Evolutionary conservation across 1,140 invertebrate genomes (phyloP).

Genomic region (Ectropis grisescens): DNA sequence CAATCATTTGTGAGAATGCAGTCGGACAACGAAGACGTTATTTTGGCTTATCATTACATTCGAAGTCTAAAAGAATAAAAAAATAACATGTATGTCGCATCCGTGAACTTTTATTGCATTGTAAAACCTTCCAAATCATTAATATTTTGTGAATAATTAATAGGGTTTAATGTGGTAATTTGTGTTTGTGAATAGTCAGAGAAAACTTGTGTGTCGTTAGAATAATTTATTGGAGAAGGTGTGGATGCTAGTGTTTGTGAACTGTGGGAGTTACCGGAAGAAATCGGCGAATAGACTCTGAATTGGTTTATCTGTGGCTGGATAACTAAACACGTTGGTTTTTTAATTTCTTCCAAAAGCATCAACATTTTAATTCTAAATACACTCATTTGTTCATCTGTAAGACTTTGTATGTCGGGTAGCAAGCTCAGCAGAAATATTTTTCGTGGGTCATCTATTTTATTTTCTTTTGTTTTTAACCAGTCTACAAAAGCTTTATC

Average conservation of each 20-base stretch:
- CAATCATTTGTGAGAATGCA: not conserved
- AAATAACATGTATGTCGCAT: not conserved
- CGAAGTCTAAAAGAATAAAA: not conserved
- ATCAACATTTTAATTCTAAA: not conserved
- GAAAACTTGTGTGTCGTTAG: not conserved
- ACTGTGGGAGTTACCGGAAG: not conserved
- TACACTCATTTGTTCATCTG: not conserved
- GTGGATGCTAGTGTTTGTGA: not conserved
- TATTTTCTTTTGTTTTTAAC: not conserved
- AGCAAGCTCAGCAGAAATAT: slow-evolving; percentile 1
- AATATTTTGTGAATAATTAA: not conserved
- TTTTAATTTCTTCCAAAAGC: slow-evolving; percentile 1
- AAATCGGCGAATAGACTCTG: not conserved
- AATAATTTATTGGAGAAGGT: not conserved
- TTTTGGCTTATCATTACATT: not conserved
- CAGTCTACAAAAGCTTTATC: not conserved
- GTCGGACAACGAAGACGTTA: not conserved
- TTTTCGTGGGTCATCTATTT: not conserved
- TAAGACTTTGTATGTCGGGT: not conserved
- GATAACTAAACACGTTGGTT: not conserved
- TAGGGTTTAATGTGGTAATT: not conserved
- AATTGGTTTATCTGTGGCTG: not conserved
- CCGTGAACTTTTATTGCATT: not conserved
- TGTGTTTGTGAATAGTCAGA: not conserved
- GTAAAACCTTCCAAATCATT: not conserved